Percentiles rank a stretch among this genome's conserved stretches.
Evolutionary conservation across 2,888 invertebrate species (phyloP).

Genomic region (Sthenelais limicola): DNA sequence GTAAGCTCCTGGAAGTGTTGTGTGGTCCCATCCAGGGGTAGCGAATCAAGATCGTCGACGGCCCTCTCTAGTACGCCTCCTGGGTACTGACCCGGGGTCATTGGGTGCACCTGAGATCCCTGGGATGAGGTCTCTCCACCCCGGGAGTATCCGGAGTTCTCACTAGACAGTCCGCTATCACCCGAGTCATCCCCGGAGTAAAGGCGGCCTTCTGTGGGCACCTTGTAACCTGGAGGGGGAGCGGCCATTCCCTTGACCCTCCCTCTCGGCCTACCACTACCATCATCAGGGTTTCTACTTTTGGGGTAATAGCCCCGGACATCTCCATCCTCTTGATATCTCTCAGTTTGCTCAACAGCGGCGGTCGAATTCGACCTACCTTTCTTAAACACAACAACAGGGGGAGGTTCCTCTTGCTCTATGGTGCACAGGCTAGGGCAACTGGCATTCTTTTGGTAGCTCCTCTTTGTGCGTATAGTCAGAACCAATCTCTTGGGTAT

Average conservation of each 20-base stretch:
- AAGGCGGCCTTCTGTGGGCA: constrained; percentile 23
- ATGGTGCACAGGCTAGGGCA: constrained; percentile 63
- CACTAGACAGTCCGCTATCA: constrained; percentile 53
- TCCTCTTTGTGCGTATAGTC: constrained; percentile 78
- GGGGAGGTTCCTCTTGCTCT: constrained; percentile 63
- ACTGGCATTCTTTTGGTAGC: constrained; percentile 55
- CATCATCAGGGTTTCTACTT: constrained; percentile 53
- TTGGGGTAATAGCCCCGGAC: constrained; percentile 55
- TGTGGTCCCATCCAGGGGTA: constrained; percentile 35
- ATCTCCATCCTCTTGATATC: constrained; percentile 16
- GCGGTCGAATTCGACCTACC: constrained; percentile 64
- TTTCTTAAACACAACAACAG: constrained; percentile 68
- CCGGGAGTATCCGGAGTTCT: constrained; percentile 45
- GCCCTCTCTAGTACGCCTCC: constrained; percentile 34
- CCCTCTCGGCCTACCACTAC: constrained; percentile 31
- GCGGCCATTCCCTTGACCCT: constrained; percentile 30
- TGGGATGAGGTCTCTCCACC: constrained; percentile 30
- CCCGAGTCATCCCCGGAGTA: constrained; percentile 51
- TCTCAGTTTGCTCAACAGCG: constrained; percentile 62
- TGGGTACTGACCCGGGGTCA: constrained; percentile 13
- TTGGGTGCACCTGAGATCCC: constrained; percentile 6
- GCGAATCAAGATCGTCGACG: constrained; percentile 38
- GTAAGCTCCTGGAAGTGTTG: constrained; percentile 49
- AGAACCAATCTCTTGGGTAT: constrained; percentile 96
- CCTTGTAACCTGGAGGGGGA: constrained; percentile 35